These are phyloP conservation scores for Gadopsis marmoratus DNA, from an alignment of 2,797 vertebrate genomes.

Conservation along the genomic window DNA sequence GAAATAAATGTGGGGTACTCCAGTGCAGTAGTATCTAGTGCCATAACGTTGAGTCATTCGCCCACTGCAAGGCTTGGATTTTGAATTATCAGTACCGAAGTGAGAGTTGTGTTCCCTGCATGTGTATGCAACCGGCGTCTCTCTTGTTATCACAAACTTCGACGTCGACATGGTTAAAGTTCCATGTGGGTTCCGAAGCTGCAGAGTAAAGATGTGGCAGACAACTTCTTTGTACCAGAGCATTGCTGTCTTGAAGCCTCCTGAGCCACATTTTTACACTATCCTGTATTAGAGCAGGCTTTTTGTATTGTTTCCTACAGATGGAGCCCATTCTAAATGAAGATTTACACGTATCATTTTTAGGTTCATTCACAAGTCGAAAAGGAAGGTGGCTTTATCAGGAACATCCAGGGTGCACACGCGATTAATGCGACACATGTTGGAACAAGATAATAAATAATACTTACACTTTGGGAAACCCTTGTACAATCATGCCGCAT, in stretches of 20 bases:
- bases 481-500: conserved; percentile 34
- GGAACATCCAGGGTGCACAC: conserved; percentile 39
- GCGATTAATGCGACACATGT: conserved; percentile 42
- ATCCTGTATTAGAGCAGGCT: background rate
- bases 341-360: conserved; percentile 7
- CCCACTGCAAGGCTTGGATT: conserved; percentile 35
- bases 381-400: conserved; percentile 45
- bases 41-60: conserved; percentile 58
- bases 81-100: conserved; percentile 34
- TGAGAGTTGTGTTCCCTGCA: conserved; percentile 23
- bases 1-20: conserved; percentile 56
- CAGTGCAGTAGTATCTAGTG: conserved; percentile 47
- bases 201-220: conserved; percentile 16
- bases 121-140: conserved; percentile 8
- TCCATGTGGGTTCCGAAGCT: conserved; percentile 7
- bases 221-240: background rate
- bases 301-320: background rate
- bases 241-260: conserved; percentile 2
- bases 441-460: conserved; percentile 56
- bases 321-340: conserved; percentile 14
- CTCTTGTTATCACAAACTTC: conserved; percentile 29
- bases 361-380: conserved; percentile 10
- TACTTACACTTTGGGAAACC: conserved; percentile 51
- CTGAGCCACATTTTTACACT: background rate
- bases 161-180: conserved; percentile 16